phyloP scores from a whole-genome alignment of 2,888 invertebrate species.

The Hemicrepidius hirtus region DNA sequence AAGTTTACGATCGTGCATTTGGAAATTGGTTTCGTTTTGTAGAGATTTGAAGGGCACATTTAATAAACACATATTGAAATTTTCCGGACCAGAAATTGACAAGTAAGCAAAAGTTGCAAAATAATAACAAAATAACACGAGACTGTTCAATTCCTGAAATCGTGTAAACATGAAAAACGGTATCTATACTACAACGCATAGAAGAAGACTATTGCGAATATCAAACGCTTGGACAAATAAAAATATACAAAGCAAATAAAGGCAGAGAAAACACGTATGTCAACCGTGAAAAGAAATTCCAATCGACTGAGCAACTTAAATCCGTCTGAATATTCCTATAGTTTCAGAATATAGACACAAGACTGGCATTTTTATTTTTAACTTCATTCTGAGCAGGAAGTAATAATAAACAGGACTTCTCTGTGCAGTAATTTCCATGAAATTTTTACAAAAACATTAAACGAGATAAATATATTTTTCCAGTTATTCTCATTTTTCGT shows the following conservation, averaged over 20 bases:
- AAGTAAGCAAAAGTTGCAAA: slow-evolving; percentile 32
- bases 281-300: slow-evolving; percentile 55
- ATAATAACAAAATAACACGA: slow-evolving; percentile 7
- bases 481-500: not conserved
- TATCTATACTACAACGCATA: not conserved
- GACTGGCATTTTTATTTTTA: not conserved
- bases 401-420: too few species aligned
- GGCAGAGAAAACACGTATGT: slow-evolving; percentile 47
- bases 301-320: slow-evolving; percentile 52
- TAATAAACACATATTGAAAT: slow-evolving; percentile 62
- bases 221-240: slow-evolving; percentile 43
- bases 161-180: not conserved
- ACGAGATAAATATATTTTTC: too few species aligned
- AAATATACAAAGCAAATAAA: slow-evolving; percentile 51
- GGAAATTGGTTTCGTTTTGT: slow-evolving; percentile 59
- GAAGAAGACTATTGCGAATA: slow-evolving; percentile 7
- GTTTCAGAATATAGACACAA: not conserved
- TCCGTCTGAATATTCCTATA: slow-evolving; percentile 36
- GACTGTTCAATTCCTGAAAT: slow-evolving; percentile 16
- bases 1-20: slow-evolving; percentile 59
- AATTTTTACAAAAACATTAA: too few species aligned
- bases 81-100: slow-evolving; percentile 54
- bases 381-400: not conserved
- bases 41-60: slow-evolving; percentile 59
- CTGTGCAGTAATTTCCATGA: too few species aligned